phyloP scores from a whole-genome alignment of 2,888 invertebrate species.

The Ditylenchus weischeri region DNA sequence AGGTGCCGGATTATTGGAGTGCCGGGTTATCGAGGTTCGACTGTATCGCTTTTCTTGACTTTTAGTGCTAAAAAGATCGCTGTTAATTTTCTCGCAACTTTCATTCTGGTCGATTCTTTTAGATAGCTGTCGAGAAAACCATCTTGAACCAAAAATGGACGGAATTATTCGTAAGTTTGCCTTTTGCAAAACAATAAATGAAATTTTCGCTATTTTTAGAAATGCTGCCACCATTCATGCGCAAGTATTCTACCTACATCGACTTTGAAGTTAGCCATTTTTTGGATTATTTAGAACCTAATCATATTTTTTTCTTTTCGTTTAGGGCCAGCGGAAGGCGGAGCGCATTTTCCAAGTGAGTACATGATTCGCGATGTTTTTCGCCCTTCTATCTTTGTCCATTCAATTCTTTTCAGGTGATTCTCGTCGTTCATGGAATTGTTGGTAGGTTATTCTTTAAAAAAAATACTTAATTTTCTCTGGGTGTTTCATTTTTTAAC shows the following conservation, averaged over 20 bases:
- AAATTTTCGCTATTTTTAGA: slow-evolving; percentile 6
- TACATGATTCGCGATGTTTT: background rate
- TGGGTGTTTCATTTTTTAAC: no score
- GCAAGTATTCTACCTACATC: slow-evolving; percentile 43
- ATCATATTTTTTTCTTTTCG: no score
- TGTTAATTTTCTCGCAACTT: no score
- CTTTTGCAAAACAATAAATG: no score
- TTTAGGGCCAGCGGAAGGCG: slow-evolving; percentile 47
- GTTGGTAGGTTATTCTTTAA: background rate
- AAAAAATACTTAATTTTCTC: no score
- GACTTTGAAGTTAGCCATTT: slow-evolving; percentile 37
- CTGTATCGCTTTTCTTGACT: no score
- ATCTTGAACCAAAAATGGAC: slow-evolving; percentile 42
- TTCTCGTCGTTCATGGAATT: slow-evolving; percentile 47
- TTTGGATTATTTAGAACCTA: no score
- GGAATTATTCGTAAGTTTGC: slow-evolving; percentile 37
- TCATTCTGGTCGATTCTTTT: no score
- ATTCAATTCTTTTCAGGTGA: slow-evolving; percentile 38
- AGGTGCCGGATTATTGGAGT: no score
- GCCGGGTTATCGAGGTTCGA: no score
- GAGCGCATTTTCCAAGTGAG: slow-evolving; percentile 53
- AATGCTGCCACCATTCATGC: slow-evolving; percentile 50
- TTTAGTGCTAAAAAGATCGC: no score
- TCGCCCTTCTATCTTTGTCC: background rate
- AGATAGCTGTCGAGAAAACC: background rate